Base-by-base conservation (phyloP, 2,113 vertebrate species). In the Dipodomys merriami region DNA sequence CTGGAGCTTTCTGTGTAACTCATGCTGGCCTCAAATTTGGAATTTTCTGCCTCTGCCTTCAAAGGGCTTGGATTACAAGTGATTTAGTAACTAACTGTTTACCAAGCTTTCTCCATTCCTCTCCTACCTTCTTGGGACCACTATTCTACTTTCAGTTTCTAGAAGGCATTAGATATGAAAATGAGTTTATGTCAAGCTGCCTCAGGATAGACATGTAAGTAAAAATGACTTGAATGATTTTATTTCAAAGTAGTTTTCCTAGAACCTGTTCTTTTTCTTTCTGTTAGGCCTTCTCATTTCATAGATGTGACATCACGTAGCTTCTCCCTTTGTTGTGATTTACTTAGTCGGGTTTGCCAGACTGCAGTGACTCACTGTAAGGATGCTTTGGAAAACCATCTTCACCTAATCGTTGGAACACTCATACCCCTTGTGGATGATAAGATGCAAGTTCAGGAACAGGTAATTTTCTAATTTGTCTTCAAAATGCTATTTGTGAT, bases 401-500 rank as follows among this genome's bases (percentile, higher is more conserved):
- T 99, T 62, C 99, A 98, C 81, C 99, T 99, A 90, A 98, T 99
- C 30, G 98, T 99, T 27, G 99, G 99, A 79, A 99, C 99, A 20
- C 98, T 99, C 2, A 99, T 98, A 53, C 98, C 98, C 77, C 98
- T 99, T 97, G 98, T 99, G 53, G 96, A 96, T 69, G 98, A 98
- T 46, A 98, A 97, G 44, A 95, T 98, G 29, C 95, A 97, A 46
- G 97, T 99, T 95, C 98, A 98, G 78, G 96, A 99, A 20, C 98
- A 99, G 99, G 99, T 99, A 96, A 73, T 72, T 65, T 94, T 35
- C 33, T 27, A 67, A 15, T 29, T 89, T 12, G 49, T 95, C 62
- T 83, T 93, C 16, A 89, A 23, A 93, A 71, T 29, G 10, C 4
- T 91, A 57, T 76, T 62, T 76, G 69, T 90, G 62, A 79, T 88